Evolutionary conservation across 2,113 vertebrate species (phyloP).

Genomic region (Trochalopteron elliotii): DNA sequence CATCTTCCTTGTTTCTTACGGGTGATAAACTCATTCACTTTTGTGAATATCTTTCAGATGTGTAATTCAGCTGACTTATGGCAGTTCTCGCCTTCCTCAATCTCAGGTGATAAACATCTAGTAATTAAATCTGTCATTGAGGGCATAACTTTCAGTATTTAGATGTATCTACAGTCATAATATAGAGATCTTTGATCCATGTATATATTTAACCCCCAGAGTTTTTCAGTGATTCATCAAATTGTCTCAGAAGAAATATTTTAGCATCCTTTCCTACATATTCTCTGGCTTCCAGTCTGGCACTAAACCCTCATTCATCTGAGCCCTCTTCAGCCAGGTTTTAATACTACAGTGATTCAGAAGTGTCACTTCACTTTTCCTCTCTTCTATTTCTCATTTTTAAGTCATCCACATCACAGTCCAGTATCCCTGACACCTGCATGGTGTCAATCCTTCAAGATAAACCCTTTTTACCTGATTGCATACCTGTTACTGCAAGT

Average conservation of each 20-base stretch:
- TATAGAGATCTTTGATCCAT: neutral
- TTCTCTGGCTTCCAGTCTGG: neutral
- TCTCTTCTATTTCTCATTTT: neutral
- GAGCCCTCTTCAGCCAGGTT: neutral
- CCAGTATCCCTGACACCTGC: neutral
- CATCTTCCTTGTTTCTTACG: neutral
- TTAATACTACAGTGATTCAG: neutral
- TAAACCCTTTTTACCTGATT: neutral
- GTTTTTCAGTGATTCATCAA: neutral
- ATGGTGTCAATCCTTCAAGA: neutral
- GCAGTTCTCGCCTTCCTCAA: neutral
- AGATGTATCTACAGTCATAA: neutral
- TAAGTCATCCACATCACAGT: neutral
- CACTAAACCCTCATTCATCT: neutral
- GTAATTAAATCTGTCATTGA: neutral
- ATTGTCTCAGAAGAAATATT: neutral
- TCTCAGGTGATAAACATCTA: neutral
- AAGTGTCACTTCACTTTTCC: neutral
- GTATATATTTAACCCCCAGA: neutral
- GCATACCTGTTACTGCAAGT: neutral
- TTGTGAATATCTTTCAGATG: neutral
- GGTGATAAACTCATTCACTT: neutral
- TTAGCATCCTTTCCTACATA: neutral
- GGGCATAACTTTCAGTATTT: neutral
- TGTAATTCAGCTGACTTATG: neutral